Evolutionary conservation across 2,888 invertebrate genomes (phyloP).

Genomic region (Meganola albula): DNA sequence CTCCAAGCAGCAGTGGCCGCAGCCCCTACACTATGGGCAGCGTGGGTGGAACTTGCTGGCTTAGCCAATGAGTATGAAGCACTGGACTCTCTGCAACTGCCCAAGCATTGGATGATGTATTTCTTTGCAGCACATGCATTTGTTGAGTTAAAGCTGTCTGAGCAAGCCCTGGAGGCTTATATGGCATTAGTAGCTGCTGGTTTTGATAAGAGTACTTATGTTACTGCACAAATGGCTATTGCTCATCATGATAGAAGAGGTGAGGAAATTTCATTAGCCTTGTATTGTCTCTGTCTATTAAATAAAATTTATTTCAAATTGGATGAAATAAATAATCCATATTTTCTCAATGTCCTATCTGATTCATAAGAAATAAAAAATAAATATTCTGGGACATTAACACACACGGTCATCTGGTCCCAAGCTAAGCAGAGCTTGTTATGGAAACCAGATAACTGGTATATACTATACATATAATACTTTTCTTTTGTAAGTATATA

Average conservation of each 20-base stretch:
- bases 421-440: no score
- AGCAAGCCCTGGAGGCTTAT: slow-evolving; percentile 92
- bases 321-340: no score
- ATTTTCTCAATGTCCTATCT: no score
- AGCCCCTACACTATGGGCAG: slow-evolving; percentile 94
- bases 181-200: slow-evolving; percentile 86
- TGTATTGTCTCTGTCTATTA: no score
- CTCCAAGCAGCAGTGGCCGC: slow-evolving; percentile 87
- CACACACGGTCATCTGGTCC: no score
- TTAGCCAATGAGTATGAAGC: slow-evolving; percentile 90
- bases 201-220: slow-evolving; percentile 91
- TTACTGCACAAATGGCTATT: slow-evolving; percentile 94
- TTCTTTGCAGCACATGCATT: slow-evolving; percentile 95
- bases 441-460: no score
- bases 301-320: no score
- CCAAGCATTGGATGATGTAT: slow-evolving; percentile 96
- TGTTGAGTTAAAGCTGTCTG: slow-evolving; percentile 92
- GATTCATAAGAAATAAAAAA: no score
- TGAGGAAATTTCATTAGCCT: no score
- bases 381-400: no score
- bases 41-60: slow-evolving; percentile 94
- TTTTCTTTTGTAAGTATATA: no score
- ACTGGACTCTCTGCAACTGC: slow-evolving; percentile 80
- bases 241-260: slow-evolving; percentile 95
- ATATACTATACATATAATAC: no score